Evolutionary conservation across 2,888 invertebrate species (phyloP).

Genomic region (Rhamphomyia laevipes): DNA sequence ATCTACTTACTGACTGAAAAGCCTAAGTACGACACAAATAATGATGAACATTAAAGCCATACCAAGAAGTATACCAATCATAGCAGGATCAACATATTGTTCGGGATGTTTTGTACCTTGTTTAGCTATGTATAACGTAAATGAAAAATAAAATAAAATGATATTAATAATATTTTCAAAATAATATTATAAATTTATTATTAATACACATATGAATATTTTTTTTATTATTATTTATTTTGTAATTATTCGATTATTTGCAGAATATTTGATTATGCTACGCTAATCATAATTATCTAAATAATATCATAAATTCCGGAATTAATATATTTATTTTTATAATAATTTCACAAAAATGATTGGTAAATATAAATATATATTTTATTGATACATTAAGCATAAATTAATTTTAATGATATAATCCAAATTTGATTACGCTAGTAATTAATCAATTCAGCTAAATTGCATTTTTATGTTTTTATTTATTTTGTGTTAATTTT

Average conservation of each 20-base stretch:
- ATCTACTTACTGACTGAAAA: slow-evolving; percentile 76
- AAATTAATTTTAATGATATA: too few species aligned
- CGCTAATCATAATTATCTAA: too few species aligned
- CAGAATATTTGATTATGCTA: too few species aligned
- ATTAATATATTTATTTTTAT: too few species aligned
- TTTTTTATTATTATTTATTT: not conserved
- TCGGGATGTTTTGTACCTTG: slow-evolving; percentile 35
- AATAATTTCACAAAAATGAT: too few species aligned
- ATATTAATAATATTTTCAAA: not conserved
- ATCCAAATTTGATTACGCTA: too few species aligned
- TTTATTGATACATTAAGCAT: too few species aligned
- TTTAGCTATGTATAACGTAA: not conserved
- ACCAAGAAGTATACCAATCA: slow-evolving; percentile 80
- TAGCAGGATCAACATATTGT: slow-evolving; percentile 71
- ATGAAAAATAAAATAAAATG: not conserved
- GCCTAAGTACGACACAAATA: slow-evolving; percentile 80
- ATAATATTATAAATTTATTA: too few species aligned
- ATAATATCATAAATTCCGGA: not conserved
- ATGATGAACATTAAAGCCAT: slow-evolving; percentile 91
- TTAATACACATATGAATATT: not conserved
- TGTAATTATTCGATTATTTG: not conserved
- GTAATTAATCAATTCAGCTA: too few species aligned
- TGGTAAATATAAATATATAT: too few species aligned
- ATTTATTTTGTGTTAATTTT: not conserved
- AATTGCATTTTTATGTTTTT: too few species aligned